A percentile compares a stretch with the other conserved stretches of the same genome.
Evolutionary conservation across 2,797 vertebrate species (phyloP).

Genomic region (Carcharodon carcharias): DNA sequence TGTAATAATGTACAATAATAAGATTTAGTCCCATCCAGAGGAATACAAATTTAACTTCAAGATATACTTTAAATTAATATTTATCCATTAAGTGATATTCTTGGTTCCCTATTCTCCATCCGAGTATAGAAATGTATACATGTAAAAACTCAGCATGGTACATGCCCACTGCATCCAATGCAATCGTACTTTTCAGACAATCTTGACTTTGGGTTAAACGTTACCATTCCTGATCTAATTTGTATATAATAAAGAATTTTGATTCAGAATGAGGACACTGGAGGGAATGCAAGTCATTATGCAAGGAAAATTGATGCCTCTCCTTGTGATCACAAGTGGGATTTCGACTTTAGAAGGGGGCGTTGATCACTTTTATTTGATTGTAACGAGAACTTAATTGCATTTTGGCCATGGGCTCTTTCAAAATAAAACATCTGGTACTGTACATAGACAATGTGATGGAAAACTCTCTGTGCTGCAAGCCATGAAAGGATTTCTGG

Average conservation of each 20-base stretch:
- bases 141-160: background rate
- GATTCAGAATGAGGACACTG: background rate
- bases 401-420: background rate
- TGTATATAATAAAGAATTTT: background rate
- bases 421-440: background rate
- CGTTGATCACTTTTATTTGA: background rate
- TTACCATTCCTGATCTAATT: background rate
- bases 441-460: background rate
- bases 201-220: background rate
- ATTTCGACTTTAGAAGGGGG: background rate
- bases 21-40: background rate
- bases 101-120: background rate
- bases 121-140: too few relatives aligned
- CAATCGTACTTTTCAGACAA: background rate
- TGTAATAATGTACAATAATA: background rate
- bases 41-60: background rate
- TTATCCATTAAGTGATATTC: background rate
- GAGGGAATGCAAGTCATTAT: background rate
- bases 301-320: background rate
- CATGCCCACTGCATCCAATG: background rate
- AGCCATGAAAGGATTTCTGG: background rate
- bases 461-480: background rate
- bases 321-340: background rate
- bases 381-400: background rate
- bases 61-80: background rate